Conservation (phyloP, 1,140 invertebrate genomes). For the Sesamia nonagrioides region DNA sequence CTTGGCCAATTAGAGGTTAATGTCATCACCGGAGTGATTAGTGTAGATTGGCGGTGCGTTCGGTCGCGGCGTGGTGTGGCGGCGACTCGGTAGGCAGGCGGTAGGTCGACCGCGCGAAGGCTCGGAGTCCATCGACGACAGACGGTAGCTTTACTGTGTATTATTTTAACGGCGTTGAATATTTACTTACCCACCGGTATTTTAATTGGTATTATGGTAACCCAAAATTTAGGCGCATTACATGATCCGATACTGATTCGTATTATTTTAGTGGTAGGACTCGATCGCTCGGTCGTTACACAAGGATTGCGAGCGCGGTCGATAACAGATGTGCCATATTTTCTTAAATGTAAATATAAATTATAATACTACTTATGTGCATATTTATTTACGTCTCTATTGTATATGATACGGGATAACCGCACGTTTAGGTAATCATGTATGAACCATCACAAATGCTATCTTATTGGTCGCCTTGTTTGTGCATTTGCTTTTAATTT, state of each 20-base stretch:
- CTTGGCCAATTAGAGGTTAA: slow-evolving; percentile 47
- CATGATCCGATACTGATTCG: slow-evolving; percentile 62
- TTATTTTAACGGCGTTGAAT: slow-evolving; percentile 70
- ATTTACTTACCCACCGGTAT: slow-evolving; percentile 86
- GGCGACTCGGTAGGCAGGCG: slow-evolving; percentile 41
- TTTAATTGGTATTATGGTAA: slow-evolving; percentile 85
- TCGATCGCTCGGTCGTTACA: slow-evolving; percentile 63
- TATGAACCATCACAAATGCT: slow-evolving; percentile 78
- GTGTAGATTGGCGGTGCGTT: slow-evolving; percentile 3
- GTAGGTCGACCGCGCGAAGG: slow-evolving; percentile 70
- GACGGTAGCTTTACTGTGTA: slow-evolving; percentile 67
- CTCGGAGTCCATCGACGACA: slow-evolving; percentile 63
- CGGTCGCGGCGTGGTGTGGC: neutral
- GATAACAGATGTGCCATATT: slow-evolving; percentile 87
- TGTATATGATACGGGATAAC: slow-evolving; percentile 72
- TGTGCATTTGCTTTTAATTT: slow-evolving; percentile 85
- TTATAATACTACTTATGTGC: slow-evolving; percentile 83
- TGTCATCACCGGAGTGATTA: slow-evolving; percentile 32
- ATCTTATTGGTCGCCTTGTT: slow-evolving; percentile 73
- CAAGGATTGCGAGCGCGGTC: slow-evolving; percentile 70
- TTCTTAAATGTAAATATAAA: slow-evolving; percentile 87
- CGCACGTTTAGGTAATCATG: slow-evolving; percentile 64
- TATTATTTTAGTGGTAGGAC: slow-evolving; percentile 59
- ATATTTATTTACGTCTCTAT: slow-evolving; percentile 84
- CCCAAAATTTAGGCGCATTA: slow-evolving; percentile 77